Base-by-base conservation (phyloP, 2,113 vertebrate genomes). In the Anhinga rufa region DNA sequence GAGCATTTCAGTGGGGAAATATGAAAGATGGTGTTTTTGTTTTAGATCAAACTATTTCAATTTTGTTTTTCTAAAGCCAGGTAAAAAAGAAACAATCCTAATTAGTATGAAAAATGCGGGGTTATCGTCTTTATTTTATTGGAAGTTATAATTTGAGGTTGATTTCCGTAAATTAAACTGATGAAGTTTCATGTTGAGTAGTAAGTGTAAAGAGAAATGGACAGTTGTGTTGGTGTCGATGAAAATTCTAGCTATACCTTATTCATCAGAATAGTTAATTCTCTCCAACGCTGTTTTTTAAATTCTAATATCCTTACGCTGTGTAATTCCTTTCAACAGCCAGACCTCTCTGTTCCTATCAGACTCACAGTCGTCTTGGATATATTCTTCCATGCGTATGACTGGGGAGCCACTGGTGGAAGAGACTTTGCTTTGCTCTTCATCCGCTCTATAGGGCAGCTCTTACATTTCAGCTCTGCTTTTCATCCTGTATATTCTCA, bases 151-250 rank as follows among this genome's bases (percentile, higher is more conserved):
- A 34, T 79, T 72, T 44, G 31, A 10, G 2, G 2, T 16, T 82
- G 52, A 14, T 25, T 68, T 76, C 16, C 61, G 12, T 60, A 68
- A 82, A 72, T 84, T 60, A 36, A 46, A 52, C 42, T 0, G 1
- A 34, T 90, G 52, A 81, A 62, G 12, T 61, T 61, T 64, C 7
- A 3, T 8, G 4, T 34, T 34, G 9, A 79, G 28, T 40, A 71
- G 10, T 24, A 46, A 74, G 15, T n/a, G 6, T 82, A 19, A 89
- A 78, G 32, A 72, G 42, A 71, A 82, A 9, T 1, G 17, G 10
- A 1, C 8, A 28, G 10, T 60, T 2, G 0, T 40, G 42, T 58
- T 84, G 20, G 36, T 78, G 58, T 38, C 2, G 3, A 2, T 82
- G 49, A 15, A 58, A 77, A 68, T 57, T 86, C 19, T 25, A n/a